Conservation (phyloP, 2,113 vertebrate genomes). For the Zonotrichia leucophrys region DNA sequence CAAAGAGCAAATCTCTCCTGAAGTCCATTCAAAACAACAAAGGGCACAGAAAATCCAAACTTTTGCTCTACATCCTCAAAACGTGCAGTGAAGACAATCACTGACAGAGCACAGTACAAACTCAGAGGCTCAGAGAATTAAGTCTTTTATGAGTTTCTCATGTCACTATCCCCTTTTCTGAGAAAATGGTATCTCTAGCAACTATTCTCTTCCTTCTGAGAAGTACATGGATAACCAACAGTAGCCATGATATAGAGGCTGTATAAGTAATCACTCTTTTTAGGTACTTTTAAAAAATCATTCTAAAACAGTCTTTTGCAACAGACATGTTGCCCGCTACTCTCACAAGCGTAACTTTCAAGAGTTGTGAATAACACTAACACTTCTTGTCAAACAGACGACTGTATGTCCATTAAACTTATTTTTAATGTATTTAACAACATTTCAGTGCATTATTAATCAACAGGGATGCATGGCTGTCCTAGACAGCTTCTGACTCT, state of each 20-base stretch:
- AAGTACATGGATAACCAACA: not conserved
- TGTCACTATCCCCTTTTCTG: not conserved
- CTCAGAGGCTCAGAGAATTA: not conserved
- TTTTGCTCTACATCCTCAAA: not conserved
- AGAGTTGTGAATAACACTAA: not conserved
- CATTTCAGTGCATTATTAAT: not conserved
- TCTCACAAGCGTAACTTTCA: not conserved
- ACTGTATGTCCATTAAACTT: not conserved
- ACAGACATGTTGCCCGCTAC: fast-evolving
- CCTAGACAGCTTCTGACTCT: not conserved
- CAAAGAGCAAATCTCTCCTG: not conserved
- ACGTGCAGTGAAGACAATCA: not conserved
- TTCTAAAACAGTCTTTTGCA: not conserved
- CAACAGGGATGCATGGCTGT: not conserved
- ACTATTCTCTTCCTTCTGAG: not conserved
- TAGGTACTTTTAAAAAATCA: not conserved
- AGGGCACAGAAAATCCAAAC: not conserved
- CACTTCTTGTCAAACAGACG: not conserved
- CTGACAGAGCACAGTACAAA: not conserved
- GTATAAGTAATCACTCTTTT: not conserved
- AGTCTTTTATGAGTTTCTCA: not conserved
- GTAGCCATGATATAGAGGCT: not conserved
- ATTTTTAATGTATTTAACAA: not conserved
- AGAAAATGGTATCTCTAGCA: not conserved
- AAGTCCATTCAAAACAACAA: not conserved